These are phyloP conservation scores for Pseudorhiza aurosa DNA, from an alignment of 30 jellyfish, hydroid and myxozoan species.

Conservation along the genomic window DNA sequence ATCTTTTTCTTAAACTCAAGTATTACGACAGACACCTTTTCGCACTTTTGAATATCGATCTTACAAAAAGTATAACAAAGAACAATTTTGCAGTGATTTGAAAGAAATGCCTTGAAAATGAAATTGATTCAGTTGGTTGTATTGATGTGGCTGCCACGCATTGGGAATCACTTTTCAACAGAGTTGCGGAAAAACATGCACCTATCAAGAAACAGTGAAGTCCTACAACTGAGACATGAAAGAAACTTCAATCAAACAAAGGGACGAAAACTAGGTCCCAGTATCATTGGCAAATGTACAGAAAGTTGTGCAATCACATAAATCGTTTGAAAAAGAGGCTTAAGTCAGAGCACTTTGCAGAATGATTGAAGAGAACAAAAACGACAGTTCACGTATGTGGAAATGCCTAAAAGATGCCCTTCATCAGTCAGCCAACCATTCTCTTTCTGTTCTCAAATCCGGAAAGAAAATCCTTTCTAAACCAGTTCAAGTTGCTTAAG, in stretches of 20 bases:
- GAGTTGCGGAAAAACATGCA: no score
- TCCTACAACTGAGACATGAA: conserved; percentile 78
- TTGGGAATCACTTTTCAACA: no score
- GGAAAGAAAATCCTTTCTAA: conserved; percentile 36
- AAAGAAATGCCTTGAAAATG: no score
- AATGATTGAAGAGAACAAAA: conserved; percentile 62
- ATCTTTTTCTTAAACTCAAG: no score
- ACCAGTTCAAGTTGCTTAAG: conserved; percentile 56
- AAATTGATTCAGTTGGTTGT: no score
- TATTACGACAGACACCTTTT: no score
- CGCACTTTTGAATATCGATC: no score
- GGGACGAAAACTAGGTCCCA: conserved; percentile 75
- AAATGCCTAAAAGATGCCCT: conserved; percentile 67
- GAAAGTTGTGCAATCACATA: conserved; percentile 65
- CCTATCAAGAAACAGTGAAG: no score
- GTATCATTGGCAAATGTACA: conserved; percentile 80
- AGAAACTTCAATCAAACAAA: conserved; percentile 77
- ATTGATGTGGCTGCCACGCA: no score
- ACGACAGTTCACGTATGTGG: conserved; percentile 73
- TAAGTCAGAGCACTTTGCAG: conserved; percentile 65
- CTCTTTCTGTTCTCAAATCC: conserved; percentile 50
- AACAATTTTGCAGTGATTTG: no score
- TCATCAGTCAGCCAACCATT: conserved; percentile 51
- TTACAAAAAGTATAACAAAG: no score
- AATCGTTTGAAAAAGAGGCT: conserved; percentile 68